These are phyloP conservation scores for Syndactyla subalaris DNA, from an alignment of 2,797 vertebrate genomes.

Conservation along the genomic window DNA sequence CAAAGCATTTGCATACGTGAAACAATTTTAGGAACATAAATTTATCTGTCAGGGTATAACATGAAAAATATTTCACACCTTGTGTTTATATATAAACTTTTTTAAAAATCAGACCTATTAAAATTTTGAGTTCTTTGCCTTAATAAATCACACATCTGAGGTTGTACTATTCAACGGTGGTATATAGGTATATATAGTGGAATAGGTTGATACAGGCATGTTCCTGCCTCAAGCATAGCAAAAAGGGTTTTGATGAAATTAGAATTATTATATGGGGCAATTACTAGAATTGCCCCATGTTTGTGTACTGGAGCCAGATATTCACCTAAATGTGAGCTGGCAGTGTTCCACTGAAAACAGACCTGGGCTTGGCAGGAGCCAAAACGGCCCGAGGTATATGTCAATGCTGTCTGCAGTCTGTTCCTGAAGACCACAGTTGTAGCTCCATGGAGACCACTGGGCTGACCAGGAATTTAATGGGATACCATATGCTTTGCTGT, in stretches of 20 bases:
- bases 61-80: background rate
- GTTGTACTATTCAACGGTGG: background rate
- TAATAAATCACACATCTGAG: background rate
- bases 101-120: background rate
- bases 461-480: background rate
- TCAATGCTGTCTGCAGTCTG: background rate
- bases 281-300: constrained; percentile 14
- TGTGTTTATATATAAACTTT: background rate
- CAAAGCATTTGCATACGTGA: background rate
- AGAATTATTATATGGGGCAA: background rate
- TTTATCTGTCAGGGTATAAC: background rate
- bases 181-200: background rate
- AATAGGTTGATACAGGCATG: background rate
- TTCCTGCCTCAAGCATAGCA: background rate
- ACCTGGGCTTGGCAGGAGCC: background rate
- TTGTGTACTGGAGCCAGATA: background rate
- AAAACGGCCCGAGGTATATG: background rate
- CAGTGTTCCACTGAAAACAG: background rate
- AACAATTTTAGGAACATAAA: background rate
- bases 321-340: constrained; percentile 5
- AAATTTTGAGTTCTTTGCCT: background rate
- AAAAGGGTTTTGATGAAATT: constrained; percentile 9
- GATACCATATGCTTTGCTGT: constrained; percentile 21
- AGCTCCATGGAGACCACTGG: background rate
- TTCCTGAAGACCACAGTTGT: background rate